Conservation (phyloP, 53 echinoderm and acorn worm species). For the Glandiceps talaboti region DNA sequence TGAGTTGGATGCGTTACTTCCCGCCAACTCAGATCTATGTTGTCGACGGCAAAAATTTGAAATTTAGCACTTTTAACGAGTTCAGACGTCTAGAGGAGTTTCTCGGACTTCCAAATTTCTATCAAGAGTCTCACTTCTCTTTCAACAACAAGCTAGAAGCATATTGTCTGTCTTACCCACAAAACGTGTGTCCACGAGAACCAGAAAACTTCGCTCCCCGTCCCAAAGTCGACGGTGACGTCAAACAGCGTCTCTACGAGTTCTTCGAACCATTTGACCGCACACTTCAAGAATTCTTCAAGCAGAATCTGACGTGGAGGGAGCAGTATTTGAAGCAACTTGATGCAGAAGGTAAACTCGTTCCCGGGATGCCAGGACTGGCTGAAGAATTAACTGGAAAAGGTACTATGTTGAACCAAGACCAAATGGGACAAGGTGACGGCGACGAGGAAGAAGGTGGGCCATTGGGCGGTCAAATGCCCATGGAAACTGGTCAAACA, state of each 20-base stretch:
- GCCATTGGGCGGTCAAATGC: not conserved
- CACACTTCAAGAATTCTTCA: not conserved
- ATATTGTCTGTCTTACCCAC: not conserved
- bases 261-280: not conserved
- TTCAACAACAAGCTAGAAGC: not conserved
- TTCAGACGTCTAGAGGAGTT: not conserved
- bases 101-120: not conserved
- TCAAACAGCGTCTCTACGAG: not conserved
- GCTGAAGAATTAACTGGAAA: not conserved
- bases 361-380: too few relatives aligned
- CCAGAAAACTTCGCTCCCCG: not conserved
- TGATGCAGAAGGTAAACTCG: not conserved
- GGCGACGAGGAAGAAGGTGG: not conserved
- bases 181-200: not conserved
- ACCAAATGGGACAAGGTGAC: not conserved
- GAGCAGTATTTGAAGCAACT: not conserved
- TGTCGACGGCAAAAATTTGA: not conserved
- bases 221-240: not conserved
- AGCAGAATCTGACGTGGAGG: not conserved
- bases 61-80: not conserved
- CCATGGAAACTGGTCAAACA: not conserved
- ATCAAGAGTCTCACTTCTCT: not conserved
- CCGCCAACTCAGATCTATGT: not conserved
- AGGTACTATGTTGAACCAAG: not conserved
- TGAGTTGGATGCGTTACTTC: not conserved